Base-by-base conservation (phyloP, 2,888 invertebrate species). In the Myopa testacea region DNA sequence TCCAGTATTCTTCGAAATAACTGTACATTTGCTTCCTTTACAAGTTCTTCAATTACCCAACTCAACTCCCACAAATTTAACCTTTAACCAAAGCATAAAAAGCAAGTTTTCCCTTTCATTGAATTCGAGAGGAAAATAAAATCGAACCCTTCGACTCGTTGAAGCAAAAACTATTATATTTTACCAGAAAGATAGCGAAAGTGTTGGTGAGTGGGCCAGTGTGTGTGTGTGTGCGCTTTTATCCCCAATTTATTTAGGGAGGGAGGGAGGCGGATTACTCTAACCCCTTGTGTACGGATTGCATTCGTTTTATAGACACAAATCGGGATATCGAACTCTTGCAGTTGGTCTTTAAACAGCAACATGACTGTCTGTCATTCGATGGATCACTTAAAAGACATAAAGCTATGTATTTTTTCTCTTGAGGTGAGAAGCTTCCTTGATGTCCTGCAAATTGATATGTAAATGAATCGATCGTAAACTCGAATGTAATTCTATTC, bases 61-160 rank as follows among this genome's bases (percentile, higher is more conserved):
- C 45, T 45, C 45, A 45, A 45, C 10, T 45, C 45, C 45, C 45
- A 10, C 45, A 45, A 45, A 40, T 40, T 14, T 67, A 37, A n/a
- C 67, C 67, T 67, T 37, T 8, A 40, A 40, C 10, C 34, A n/a
- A n/a, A n/a, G n/a, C n/a, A n/a, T n/a, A n/a, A n/a, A n/a, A n/a
- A n/a, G n/a, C 70, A 58, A 70, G 14, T 70, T 55, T 55, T 52
- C 5, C 37, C n/a, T 50, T 70, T 70, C 58, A 55, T 37, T 55
- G 55, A 37, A 55, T 52, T 70, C 70, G 34, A 37, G 16, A 37
- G 37, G 45, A 52, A 55, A 70, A 26, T 52, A 55, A 55, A 70
- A 37, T 16, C 40, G 16, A 67, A 40, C 40, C n/a, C 55, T 55
- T 5, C 8, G n/a, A 5, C 16, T 14, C 14, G 10, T n/a, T 55